Percentiles rank a stretch among this genome's conserved stretches.
Conservation (phyloP, 2,113 vertebrate genomes). For the Perca flavescens region DNA sequence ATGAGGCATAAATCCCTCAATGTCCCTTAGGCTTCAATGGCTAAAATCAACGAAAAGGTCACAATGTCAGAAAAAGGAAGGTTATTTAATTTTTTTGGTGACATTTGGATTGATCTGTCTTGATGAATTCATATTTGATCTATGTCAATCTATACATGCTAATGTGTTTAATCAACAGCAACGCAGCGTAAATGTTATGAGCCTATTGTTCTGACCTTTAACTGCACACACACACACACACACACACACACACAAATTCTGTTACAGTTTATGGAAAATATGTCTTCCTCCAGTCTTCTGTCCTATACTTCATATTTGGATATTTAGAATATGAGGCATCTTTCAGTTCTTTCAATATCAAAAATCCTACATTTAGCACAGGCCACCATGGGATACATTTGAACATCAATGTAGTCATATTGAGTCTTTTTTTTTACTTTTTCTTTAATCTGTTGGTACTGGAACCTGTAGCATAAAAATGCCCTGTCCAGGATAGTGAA, state of each 20-base stretch:
- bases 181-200: neutral
- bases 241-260: slow-evolving; percentile 4
- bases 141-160: slow-evolving; percentile 26
- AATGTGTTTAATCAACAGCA: slow-evolving; percentile 36
- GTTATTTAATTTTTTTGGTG: slow-evolving; percentile 18
- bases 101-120: neutral
- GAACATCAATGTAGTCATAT: too few relatives aligned
- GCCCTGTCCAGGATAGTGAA: too few relatives aligned
- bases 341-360: neutral
- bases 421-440: too few relatives aligned
- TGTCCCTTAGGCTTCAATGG: neutral
- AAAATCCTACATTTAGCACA: neutral
- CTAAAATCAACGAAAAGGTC: slow-evolving; percentile 5
- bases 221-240: neutral
- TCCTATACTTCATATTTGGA: neutral
- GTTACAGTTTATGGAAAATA: neutral
- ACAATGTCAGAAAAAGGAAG: slow-evolving; percentile 29
- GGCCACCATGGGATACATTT: too few relatives aligned
- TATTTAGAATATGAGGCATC: neutral
- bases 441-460: too few relatives aligned
- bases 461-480: too few relatives aligned
- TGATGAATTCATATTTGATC: slow-evolving; percentile 40
- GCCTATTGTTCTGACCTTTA: slow-evolving; percentile 19
- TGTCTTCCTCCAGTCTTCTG: neutral
- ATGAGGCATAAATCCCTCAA: slow-evolving; percentile 24